Conservation (phyloP, 2,888 invertebrate species). For the Acronicta alni region DNA sequence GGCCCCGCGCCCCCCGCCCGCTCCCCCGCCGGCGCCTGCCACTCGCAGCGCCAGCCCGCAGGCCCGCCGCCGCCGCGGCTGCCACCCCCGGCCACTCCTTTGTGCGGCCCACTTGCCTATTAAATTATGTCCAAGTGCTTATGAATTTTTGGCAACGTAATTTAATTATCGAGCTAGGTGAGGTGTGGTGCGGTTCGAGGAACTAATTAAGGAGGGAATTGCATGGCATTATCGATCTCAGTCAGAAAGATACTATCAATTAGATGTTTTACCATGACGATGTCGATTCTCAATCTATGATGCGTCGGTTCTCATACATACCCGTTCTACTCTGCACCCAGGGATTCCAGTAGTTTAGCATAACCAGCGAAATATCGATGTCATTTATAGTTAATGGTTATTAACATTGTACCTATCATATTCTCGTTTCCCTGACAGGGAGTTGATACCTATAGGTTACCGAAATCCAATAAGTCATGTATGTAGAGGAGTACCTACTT, state of each 20-base stretch:
- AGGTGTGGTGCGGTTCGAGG: not conserved
- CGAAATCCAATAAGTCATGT: too few relatives aligned
- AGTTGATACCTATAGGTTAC: too few relatives aligned
- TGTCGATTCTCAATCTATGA: too few relatives aligned
- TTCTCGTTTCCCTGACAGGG: too few relatives aligned
- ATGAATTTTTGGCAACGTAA: constrained; percentile 51
- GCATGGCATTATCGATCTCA: not conserved
- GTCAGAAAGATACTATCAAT: not conserved
- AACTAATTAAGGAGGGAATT: not conserved
- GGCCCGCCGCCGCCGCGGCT: constrained; percentile 26
- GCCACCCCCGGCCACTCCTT: constrained; percentile 52
- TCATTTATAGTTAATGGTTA: too few relatives aligned
- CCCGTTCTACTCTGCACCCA: too few relatives aligned
- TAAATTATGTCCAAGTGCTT: constrained; percentile 49
- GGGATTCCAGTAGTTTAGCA: too few relatives aligned
- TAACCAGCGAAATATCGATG: too few relatives aligned
- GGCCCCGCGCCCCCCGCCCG: constrained; percentile 32
- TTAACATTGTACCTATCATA: too few relatives aligned
- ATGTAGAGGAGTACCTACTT: too few relatives aligned
- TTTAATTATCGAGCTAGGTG: constrained; percentile 9
- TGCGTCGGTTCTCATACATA: too few relatives aligned
- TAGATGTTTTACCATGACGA: too few relatives aligned
- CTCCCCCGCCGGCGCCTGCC: constrained; percentile 31
- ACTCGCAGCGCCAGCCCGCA: constrained; percentile 30
- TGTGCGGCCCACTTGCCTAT: constrained; percentile 43